These are phyloP conservation scores for Lontra canadensis DNA, from an alignment of 2,113 vertebrate genomes.

Conservation along the genomic window DNA sequence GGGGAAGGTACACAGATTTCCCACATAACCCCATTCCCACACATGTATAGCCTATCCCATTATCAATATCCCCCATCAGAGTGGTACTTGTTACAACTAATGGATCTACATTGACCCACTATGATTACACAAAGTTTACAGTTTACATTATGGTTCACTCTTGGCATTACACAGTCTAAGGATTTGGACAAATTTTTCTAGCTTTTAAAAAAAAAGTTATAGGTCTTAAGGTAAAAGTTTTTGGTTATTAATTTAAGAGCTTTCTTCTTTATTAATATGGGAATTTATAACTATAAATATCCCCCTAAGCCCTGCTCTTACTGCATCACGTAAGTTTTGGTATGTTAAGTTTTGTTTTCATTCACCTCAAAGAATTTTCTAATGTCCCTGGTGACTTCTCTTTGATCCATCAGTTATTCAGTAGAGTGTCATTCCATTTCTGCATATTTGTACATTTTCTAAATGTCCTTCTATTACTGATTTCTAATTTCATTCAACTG, in stretches of 20 bases:
- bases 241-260: constrained; percentile 23
- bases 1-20: background rate
- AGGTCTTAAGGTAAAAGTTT: background rate
- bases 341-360: constrained; percentile 41
- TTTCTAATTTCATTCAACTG: constrained; percentile 37
- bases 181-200: background rate
- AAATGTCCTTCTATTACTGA: background rate
- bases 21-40: background rate
- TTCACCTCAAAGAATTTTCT: constrained; percentile 27
- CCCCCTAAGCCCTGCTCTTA: background rate
- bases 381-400: background rate
- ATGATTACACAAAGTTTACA: background rate
- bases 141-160: background rate
- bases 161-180: background rate
- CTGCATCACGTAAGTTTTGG: background rate
- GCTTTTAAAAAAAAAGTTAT: background rate
- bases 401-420: constrained; percentile 1
- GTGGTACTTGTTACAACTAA: background rate
- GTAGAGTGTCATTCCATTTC: constrained; percentile 17
- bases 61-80: background rate
- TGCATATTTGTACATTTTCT: background rate
- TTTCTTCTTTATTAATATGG: constrained; percentile 17
- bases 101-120: background rate
- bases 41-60: background rate
- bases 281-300: constrained; percentile 13